Base-by-base conservation (phyloP, 1,140 invertebrate genomes). In the Pectinophora gossypiella region DNA sequence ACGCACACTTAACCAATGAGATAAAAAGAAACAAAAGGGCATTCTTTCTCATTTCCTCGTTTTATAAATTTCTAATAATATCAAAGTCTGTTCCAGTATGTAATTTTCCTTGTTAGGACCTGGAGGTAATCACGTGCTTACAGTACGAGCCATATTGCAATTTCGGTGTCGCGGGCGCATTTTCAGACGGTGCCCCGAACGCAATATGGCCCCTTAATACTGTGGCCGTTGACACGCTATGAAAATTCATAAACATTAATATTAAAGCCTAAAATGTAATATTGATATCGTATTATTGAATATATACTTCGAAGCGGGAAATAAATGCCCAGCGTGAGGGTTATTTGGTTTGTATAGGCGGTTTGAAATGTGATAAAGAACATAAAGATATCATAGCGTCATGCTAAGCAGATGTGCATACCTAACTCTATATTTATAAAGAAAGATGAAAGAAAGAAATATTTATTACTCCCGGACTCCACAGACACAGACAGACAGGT, bases 101-200 rank as follows among this genome's bases (percentile, higher is more conserved):
- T 13, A 38, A 15, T 6, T 3, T 38, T 38, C 15, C n/a, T 6
- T 38, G 35, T 15, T 36, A 21, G 22, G 51, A 57, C 48, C 51
- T 57, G 48, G 54, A 59, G 49, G 61, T 71, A 71, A 67, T 64
- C 68, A 71, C 54, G 61, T 68, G 64, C 64, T 67, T 62, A 70
- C 50, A 23, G 56, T 61, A 38, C 48, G 56, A 64, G 54, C 61
- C 48, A 64, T 71, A 71, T 71, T 71, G 68, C 68, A 68, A 55
- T 68, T 71, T 70, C 44, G 58, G 47, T 60, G 61, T 67, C 61
- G 59, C 63, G 51, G 45, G 54, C 54, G 56, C 49, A 58, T 59
- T 62, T 62, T 67, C 48, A 58, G 19, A 55, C 53, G 59, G 4
- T 23, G 40, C 56, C 48, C 51, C 50, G 51, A 49, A 67, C 53